Base-by-base conservation (phyloP, 2,113 vertebrate genomes). In the Anthoscopus minutus region DNA sequence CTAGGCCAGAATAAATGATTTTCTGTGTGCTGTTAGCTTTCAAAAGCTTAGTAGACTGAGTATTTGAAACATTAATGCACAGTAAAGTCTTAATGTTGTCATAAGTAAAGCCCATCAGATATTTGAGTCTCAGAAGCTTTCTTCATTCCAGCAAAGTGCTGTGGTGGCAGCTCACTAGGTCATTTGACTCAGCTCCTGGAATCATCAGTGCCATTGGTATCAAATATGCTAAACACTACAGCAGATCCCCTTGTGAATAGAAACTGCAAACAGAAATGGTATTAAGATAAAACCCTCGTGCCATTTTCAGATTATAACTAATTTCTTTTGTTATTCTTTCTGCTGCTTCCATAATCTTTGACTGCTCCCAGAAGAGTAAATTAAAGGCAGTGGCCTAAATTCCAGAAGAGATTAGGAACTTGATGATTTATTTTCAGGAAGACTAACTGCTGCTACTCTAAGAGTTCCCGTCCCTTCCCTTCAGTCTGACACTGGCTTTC, bases 201-300 rank as follows among this genome's bases (percentile, higher is more conserved):
- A 87, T 86, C 57, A 35, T 65, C 78, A 27, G 24, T 47, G 67
- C 62, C 58, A 58, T 23, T 84, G 79, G 6, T 86, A 81, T 81
- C 38, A 92, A 88, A 77, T 78, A 72, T 50, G 50, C 67, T 95
- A 86, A 95, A 92, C 48, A n/a, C 15, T 56, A 30, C 81, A 81
- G 67, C 33, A 85, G 48, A 72, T 89, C 19, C 56, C 51, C 45
- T 45, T 66, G 20, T 71, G 71, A 94, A 80, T 56, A 53, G 30
- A 40, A 91, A 56, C 28, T 62, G 58, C 73, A 97, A 89, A 93
- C 25, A 31, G 81, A 94, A 97, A 86, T 67, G 60, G 62, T 91
- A 85, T 95, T 50, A 94, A 86, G 76, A 95, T 88, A 90, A 95
- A 94, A 22, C n/a, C 17, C 33, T 45, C 16, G 13, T 58, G 28